Base-by-base conservation (phyloP, 1,140 invertebrate genomes). In the Aphidius gifuensis region DNA sequence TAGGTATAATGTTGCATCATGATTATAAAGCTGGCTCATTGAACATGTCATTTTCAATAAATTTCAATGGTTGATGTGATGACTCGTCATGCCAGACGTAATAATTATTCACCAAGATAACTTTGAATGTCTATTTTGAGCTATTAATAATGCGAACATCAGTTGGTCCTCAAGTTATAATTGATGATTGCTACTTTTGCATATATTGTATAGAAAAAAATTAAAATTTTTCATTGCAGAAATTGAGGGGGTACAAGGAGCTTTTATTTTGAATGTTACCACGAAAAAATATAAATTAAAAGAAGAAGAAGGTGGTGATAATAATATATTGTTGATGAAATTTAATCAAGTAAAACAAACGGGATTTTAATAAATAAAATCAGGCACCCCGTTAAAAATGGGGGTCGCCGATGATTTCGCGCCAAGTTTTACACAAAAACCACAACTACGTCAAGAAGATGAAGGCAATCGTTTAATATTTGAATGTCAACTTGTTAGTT, bases 351-450 rank as follows among this genome's bases (percentile, higher is more conserved):
- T 43, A 5, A 43, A 11, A 42, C 8, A 9, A 55, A 42, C 21
- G 9, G 9, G 9, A 16, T 9, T 8, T 42, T 55, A 38, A 55
- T 55, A 42, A 42, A 6, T 11, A 21, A 39, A 43, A 40, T 38
- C 16, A 40, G 50, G 53, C 63, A 65, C 66, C 62, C 64, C 61
- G 59, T 59, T 44, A 62, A 68, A 49, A 50, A 91, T 90, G 90
- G 90, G 89, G 84, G 88, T 90, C 82, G 86, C 87, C 77, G 94
- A 97, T 81, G 94, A 96, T 82, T 93, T 96, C 82, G 93, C 96
- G 80, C 96, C 96, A 78, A 96, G 92, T 85, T 97, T 98, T 85
- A 93, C 92, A 58, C 92, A 97, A 83, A 98, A 97, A 87, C 96
- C 96, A 66, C 92, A 94, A 78, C 87, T 97, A 59, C 86, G 93